Conservation (phyloP, 2,888 invertebrate species). For the Drosophila anomalata region DNA sequence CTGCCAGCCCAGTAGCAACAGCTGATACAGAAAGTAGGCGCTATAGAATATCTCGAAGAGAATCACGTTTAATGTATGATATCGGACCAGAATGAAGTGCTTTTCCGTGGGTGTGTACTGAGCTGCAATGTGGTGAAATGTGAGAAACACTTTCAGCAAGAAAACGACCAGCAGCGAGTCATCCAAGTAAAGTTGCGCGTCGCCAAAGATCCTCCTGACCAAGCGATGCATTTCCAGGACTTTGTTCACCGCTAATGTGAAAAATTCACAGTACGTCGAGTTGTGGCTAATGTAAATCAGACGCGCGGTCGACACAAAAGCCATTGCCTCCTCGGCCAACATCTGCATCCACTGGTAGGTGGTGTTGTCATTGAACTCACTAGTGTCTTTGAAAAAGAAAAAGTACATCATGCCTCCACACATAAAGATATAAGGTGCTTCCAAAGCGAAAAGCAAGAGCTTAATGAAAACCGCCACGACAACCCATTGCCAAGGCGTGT, state of each 20-base stretch:
- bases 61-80: constrained; percentile 20
- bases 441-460: not conserved
- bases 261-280: not conserved
- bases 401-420: not conserved
- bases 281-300: constrained; percentile 14
- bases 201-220: not conserved
- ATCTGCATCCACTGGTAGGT: constrained; percentile 23
- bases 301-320: constrained; percentile 1
- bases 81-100: constrained; percentile 11
- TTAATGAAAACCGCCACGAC: constrained; percentile 1
- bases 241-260: not conserved
- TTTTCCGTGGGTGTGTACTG: constrained; percentile 16
- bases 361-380: constrained; percentile 3
- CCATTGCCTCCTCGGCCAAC: constrained; percentile 5
- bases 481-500: constrained; percentile 21
- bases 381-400: not conserved
- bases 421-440: constrained; percentile 5
- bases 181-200: not conserved
- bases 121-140: constrained; percentile 15
- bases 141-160: constrained; percentile 3
- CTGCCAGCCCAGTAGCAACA: constrained; percentile 15
- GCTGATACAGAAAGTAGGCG: constrained; percentile 21
- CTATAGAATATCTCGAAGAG: constrained; percentile 20
- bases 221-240: constrained; percentile 13
- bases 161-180: constrained; percentile 13